Evolutionary conservation across 2,888 invertebrate species (phyloP), one percentile per base, ranked within the genome.

Genomic region (Platycheirus rosarum): DNA sequence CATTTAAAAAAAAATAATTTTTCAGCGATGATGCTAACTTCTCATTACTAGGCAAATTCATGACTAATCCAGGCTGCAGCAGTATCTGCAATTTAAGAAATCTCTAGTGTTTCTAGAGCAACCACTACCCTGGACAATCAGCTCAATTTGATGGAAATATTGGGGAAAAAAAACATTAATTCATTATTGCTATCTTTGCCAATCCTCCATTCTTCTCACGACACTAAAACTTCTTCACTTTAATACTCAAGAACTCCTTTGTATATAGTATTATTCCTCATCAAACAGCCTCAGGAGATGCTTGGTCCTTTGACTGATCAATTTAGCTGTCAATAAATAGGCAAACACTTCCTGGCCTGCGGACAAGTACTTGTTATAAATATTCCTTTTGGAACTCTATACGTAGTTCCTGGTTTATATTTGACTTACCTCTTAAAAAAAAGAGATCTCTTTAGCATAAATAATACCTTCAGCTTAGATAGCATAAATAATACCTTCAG

Each of bases 401-500:
- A 51, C 40, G 7, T 6, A n/a, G n/a, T 18, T 46, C 4, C 2
- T 11, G 13, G 32, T 63, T 48, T 6, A 26, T 63, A 46, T 46
- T 48, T 63, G 48, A 63, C 48, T 48, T 63, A n/a, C 20, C 14
- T 51, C 49, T 16, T 16, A 48, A 51, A 63, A 16, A 16, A 29
- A 66, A 26, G 11, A 23, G 51, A 73, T 68, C 65, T 26, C 57
- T 37, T 6, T 23, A 4, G 2, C 23, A 2, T 60, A 65, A 78
- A 62, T 66, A 71, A 78, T 78, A 78, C 71, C 51, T 66, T 23
- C 55, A 63, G 74, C 79, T 73, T 68, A 9, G 2, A 23, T 23
- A n/a, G n/a, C n/a, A n/a, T 60, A 65, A 78, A 62, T 66, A 71
- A 78, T 78, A 78, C 71, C 51, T 68, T 26, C 62, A 69, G 79